Evolutionary conservation across 2,888 invertebrate species (phyloP), one percentile per base, ranked within the genome.

Genomic region (Ochropleura plecta): DNA sequence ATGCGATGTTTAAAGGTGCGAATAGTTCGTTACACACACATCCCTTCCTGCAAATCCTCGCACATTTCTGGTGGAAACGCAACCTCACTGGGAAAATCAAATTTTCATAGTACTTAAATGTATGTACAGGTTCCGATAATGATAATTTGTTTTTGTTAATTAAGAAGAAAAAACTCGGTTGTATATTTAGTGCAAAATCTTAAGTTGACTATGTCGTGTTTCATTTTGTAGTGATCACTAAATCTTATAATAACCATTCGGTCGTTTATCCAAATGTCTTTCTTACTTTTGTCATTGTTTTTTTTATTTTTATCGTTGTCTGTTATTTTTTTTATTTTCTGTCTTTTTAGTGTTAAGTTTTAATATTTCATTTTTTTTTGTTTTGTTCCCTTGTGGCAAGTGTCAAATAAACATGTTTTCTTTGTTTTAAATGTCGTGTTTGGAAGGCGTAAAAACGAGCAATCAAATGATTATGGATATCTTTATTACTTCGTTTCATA

Each of bases 21-120:
- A n/a, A 10, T 20, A 12, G 12, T 55, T 55, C 0, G 10, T 53
- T 12, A 20, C 20, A 55, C 55, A 12, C 20, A 30, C 12, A 59
- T 16, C 16, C 8, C 16, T 16, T 30, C 30, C 40, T 57, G 14
- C 57, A 49, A 49, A 16, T 57, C 30, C 57, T 30, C 3, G 30
- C 16, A 59, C 5, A 59, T 59, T 40, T 59, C 30, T 59, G 8
- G 4, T 59, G 40, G 5, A 40, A 59, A 59, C 30, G 40, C 14
- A 8, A 40, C 59, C 14, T 59, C 46, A 59, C 49, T 68, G 20
- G 55, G 81, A 86, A 86, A 86, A 86, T 86, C 40, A 71, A 81
- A 86, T 82, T 86, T 86, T 85, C 85, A 82, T 76, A 67, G 42
- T 64, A 67, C 12, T 8, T 64, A n/a, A 40, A 48, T 48, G 12